Evolutionary conservation across 2,888 invertebrate genomes (phyloP).

Genomic region (Adelognathus sp.): DNA sequence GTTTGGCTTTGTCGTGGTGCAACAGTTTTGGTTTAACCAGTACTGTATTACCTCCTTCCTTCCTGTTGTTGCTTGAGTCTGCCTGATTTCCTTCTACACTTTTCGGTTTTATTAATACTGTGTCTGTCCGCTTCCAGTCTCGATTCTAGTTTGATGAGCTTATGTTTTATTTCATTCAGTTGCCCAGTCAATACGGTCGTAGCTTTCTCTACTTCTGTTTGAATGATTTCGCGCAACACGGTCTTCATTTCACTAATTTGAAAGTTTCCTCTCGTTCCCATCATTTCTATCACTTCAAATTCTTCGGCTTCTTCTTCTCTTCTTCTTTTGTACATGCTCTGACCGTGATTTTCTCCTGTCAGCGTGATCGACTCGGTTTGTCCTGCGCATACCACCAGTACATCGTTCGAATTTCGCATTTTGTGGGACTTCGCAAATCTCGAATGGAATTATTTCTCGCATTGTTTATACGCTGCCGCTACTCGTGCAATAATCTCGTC

Average conservation of each 20-base stretch:
- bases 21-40: not conserved
- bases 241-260: not conserved
- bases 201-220: not conserved
- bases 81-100: not conserved
- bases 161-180: not conserved
- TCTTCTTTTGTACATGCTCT: not conserved
- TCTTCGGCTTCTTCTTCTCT: not conserved
- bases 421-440: not conserved
- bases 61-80: not conserved
- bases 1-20: not conserved
- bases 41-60: not conserved
- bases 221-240: not conserved
- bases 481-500: not conserved
- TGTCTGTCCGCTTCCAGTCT: not conserved
- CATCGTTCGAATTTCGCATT: not conserved
- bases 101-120: not conserved
- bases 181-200: not conserved
- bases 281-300: not conserved
- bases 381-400: not conserved
- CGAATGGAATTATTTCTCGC: not conserved
- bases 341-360: not conserved
- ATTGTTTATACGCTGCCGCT: not conserved
- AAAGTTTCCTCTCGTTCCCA: not conserved
- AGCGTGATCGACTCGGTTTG: not conserved
- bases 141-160: not conserved